These are phyloP conservation scores for Macaca nemestrina DNA, from an alignment of 2,113 vertebrate species.

Conservation along the genomic window DNA sequence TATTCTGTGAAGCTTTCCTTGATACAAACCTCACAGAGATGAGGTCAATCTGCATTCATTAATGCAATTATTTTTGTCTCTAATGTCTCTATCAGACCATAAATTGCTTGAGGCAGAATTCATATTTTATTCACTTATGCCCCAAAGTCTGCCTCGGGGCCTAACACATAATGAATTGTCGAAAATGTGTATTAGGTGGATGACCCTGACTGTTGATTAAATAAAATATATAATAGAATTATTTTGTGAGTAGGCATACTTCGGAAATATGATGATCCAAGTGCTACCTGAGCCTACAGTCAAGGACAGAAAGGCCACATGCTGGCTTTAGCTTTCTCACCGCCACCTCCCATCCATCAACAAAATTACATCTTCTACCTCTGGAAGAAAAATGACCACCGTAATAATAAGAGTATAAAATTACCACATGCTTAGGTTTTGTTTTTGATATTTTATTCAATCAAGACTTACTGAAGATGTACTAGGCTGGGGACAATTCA, in stretches of 20 bases:
- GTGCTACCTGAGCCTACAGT: neutral
- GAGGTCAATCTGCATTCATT: neutral
- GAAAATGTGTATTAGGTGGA: constrained; percentile 37
- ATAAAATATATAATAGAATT: neutral
- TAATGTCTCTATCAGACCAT: neutral
- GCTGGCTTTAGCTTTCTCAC: neutral
- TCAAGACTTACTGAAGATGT: neutral
- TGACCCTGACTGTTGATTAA: constrained; percentile 1
- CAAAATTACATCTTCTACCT: neutral
- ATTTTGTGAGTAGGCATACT: neutral
- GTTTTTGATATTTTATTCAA: neutral
- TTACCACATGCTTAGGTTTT: neutral
- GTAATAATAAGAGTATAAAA: neutral
- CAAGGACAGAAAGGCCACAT: neutral
- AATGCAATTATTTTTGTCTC: neutral
- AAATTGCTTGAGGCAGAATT: constrained; percentile 38
- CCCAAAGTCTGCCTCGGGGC: neutral
- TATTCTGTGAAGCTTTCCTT: neutral
- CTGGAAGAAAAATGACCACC: neutral
- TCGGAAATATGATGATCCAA: neutral
- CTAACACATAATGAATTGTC: neutral
- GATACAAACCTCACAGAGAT: neutral
- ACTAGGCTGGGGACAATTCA: neutral
- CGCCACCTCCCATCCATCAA: neutral
- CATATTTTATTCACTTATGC: constrained; percentile 56